A percentile compares a stretch with the other conserved stretches of the same genome.
Conservation (phyloP, 2,113 vertebrate genomes). For the Nyctereutes procyonoides region DNA sequence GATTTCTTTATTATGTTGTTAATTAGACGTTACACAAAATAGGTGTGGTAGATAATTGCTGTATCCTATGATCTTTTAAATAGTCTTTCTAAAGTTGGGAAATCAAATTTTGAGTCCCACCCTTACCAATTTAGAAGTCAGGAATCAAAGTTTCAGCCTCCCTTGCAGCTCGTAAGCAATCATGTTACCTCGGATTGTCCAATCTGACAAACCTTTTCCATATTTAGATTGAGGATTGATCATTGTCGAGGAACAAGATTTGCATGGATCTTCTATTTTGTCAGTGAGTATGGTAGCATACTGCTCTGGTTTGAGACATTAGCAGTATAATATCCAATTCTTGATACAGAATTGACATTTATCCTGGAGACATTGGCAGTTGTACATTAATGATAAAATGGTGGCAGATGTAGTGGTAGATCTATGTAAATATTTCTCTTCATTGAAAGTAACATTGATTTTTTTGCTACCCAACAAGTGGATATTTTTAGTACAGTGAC, state of each 20-base stretch:
- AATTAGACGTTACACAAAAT: not conserved
- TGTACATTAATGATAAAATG: not conserved
- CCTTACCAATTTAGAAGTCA: not conserved
- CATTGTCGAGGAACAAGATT: not conserved
- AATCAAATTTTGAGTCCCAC: not conserved
- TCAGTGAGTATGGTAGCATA: not conserved
- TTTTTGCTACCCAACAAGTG: not conserved
- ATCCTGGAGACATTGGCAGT: not conserved
- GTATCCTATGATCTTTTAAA: not conserved
- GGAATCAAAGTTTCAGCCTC: not conserved
- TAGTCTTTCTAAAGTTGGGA: not conserved
- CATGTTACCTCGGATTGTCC: not conserved
- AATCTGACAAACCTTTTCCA: not conserved
- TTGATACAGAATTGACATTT: not conserved
- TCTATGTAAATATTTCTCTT: not conserved
- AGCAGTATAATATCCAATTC: not conserved
- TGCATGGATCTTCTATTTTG: not conserved
- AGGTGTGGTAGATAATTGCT: not conserved
- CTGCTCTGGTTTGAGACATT: not conserved
- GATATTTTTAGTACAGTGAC: not conserved
- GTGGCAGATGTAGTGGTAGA: not conserved
- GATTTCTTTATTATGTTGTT: not conserved
- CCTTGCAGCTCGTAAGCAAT: not conserved
- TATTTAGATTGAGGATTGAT: not conserved
- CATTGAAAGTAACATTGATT: not conserved